A percentile compares a stretch with the other conserved stretches of the same genome.
Conservation (phyloP, 2,888 invertebrate species). For the Prenolepis imparis region DNA sequence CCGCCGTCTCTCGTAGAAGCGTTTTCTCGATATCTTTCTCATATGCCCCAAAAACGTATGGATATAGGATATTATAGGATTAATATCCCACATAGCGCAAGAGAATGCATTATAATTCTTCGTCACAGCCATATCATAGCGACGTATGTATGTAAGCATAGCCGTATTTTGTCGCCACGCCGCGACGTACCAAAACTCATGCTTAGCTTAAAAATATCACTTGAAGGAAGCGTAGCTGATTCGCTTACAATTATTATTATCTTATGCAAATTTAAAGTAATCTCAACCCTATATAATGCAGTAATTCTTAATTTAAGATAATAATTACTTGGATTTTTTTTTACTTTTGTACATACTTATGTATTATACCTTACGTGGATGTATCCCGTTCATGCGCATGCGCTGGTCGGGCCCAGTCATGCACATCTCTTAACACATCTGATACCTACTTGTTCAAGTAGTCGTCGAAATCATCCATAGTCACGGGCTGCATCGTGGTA, state of each 20-base stretch:
- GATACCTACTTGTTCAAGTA: constrained; percentile 93
- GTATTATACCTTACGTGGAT: not conserved
- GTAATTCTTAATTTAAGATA: not conserved
- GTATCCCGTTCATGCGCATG: constrained; percentile 75
- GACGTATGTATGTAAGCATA: constrained; percentile 52
- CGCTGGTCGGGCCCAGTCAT: constrained; percentile 84
- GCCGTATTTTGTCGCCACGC: constrained; percentile 71
- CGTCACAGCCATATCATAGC: constrained; percentile 4
- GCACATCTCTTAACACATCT: constrained; percentile 71
- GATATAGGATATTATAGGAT: constrained; percentile 24
- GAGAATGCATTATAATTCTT: constrained; percentile 37
- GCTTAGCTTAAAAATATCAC: constrained; percentile 67
- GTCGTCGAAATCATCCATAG: constrained; percentile 96
- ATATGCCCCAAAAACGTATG: constrained; percentile 10
- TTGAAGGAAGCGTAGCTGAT: constrained; percentile 22
- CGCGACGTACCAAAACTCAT: constrained; percentile 84
- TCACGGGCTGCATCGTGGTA: constrained; percentile 95
- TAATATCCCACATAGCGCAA: constrained; percentile 49
- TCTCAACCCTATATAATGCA: constrained; percentile 13
- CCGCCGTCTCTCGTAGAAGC: constrained; percentile 77
- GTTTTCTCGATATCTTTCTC: constrained; percentile 27
- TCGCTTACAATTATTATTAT: constrained; percentile 12
- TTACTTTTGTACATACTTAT: constrained; percentile 17
- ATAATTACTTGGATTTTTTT: not conserved
- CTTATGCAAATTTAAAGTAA: not conserved